Conservation (phyloP, 2,797 vertebrate genomes). For the Gymnoscopelus braueri region DNA sequence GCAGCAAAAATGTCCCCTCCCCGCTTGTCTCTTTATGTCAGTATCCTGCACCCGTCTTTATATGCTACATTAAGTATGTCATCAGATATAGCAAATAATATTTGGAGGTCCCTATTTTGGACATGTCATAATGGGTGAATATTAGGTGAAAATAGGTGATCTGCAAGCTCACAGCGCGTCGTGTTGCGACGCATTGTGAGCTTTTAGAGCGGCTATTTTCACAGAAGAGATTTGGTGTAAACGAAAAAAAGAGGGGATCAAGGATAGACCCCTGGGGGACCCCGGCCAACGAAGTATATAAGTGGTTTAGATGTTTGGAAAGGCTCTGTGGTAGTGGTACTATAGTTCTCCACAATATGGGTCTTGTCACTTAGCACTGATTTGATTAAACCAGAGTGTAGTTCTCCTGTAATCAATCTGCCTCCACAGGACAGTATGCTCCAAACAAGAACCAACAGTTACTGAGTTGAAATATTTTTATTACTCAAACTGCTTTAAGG, state of each 20-base stretch:
- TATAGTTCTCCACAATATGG: constrained; percentile 31
- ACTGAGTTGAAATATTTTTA: constrained; percentile 40
- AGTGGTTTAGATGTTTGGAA: background rate
- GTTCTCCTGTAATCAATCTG: constrained; percentile 36
- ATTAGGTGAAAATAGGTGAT: constrained; percentile 56
- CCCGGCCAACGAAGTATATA: too few relatives aligned
- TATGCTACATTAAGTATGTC: constrained; percentile 73
- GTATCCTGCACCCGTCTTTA: constrained; percentile 74
- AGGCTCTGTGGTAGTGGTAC: background rate
- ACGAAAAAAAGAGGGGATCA: too few relatives aligned
- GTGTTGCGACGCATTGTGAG: too few relatives aligned
- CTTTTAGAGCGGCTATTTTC: too few relatives aligned
- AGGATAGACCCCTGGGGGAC: too few relatives aligned
- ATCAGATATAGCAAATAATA: constrained; percentile 67
- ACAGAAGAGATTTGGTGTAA: too few relatives aligned
- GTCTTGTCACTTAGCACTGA: constrained; percentile 48
- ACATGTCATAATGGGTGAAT: constrained; percentile 47
- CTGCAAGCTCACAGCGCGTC: constrained; percentile 1
- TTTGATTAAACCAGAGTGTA: constrained; percentile 47
- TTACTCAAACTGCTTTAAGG: constrained; percentile 35
- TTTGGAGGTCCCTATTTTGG: constrained; percentile 29
- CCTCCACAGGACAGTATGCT: constrained; percentile 27
- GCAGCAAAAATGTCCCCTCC: constrained; percentile 71
- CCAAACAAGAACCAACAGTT: constrained; percentile 18
- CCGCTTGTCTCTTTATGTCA: constrained; percentile 63